Conservation (phyloP, 2,797 vertebrate genomes). For the Hemitrygon akajei region DNA sequence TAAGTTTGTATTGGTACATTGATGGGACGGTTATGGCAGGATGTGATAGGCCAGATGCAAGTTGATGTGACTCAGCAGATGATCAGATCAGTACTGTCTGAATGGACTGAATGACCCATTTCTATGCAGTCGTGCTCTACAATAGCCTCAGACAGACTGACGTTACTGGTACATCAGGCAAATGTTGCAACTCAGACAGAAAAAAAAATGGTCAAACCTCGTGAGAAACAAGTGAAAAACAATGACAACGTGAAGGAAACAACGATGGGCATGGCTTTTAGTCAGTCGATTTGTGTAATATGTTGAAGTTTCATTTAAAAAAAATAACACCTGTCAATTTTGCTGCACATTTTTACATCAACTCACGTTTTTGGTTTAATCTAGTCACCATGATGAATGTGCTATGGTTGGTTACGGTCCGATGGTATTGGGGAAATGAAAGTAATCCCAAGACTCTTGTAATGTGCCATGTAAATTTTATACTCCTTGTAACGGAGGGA, state of each 20-base stretch:
- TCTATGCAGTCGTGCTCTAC: too few relatives aligned
- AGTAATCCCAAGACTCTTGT: not conserved
- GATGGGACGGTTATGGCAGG: too few relatives aligned
- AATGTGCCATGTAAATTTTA: slow-evolving; percentile 1
- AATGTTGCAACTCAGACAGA: too few relatives aligned
- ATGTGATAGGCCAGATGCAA: too few relatives aligned
- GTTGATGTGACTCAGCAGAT: too few relatives aligned
- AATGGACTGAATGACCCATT: too few relatives aligned
- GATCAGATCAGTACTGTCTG: too few relatives aligned
- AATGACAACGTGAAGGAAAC: not conserved
- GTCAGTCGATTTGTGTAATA: not conserved
- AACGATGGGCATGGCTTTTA: not conserved
- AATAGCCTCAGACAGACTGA: too few relatives aligned
- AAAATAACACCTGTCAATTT: not conserved
- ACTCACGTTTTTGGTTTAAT: not conserved
- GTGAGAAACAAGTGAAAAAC: not conserved
- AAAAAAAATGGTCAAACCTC: too few relatives aligned
- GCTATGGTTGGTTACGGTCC: not conserved
- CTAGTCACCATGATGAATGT: not conserved
- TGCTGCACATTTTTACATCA: not conserved
- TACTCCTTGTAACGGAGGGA: not conserved
- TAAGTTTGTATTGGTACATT: too few relatives aligned
- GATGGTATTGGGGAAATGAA: slow-evolving; percentile 33
- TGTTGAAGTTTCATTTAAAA: too few relatives aligned
- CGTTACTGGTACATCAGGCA: too few relatives aligned